Percentiles rank a stretch among this genome's conserved stretches.
Evolutionary conservation across 1,140 invertebrate species (phyloP).

Genomic region (Riptortus pedestris): DNA sequence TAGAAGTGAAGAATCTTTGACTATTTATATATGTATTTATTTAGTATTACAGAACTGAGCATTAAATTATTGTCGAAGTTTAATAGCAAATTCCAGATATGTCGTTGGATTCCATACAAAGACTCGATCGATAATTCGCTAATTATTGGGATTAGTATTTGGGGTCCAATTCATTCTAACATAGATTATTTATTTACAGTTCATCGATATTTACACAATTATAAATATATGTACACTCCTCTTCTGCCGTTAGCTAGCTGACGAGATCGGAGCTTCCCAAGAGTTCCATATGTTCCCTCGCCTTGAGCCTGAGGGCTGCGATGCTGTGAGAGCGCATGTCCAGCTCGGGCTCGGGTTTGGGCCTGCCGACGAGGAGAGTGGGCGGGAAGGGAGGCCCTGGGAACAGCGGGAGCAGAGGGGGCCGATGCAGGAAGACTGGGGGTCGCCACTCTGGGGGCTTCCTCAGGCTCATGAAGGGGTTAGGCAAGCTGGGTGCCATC

Average conservation of each 20-base stretch:
- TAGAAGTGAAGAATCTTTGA: no score
- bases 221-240: constrained; percentile 8
- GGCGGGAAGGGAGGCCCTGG: constrained; percentile 44
- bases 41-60: no score
- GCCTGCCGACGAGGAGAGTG: constrained; percentile 49
- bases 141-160: no score
- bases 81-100: no score
- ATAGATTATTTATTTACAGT: neutral
- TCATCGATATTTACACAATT: neutral
- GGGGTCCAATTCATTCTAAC: no score
- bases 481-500: constrained; percentile 58
- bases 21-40: no score
- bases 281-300: constrained; percentile 64
- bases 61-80: no score
- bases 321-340: constrained; percentile 82
- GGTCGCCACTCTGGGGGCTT: constrained; percentile 58
- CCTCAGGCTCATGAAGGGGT: constrained; percentile 61
- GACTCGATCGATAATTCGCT: no score
- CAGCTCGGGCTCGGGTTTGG: constrained; percentile 49
- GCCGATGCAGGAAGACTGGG: constrained; percentile 43
- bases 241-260: constrained; percentile 15
- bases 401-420: constrained; percentile 40
- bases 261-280: constrained; percentile 19
- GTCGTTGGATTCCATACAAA: no score
- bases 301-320: constrained; percentile 76